A percentile compares a stretch with the other conserved stretches of the same genome.
Conservation (phyloP, 2,797 vertebrate species). For the Danio tinwini region DNA sequence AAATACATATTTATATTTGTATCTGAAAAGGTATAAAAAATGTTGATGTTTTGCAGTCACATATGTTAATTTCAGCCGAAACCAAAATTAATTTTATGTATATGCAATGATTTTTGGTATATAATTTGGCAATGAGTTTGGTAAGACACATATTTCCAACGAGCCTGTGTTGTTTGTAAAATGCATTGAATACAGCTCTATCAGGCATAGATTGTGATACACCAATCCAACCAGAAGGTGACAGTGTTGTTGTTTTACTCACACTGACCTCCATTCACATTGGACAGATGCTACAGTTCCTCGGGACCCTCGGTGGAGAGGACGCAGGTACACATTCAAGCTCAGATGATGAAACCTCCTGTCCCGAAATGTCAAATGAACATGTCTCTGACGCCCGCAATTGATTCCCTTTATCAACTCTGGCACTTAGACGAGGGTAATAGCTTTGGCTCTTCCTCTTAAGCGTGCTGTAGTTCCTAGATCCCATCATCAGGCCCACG, state of each 20-base stretch:
- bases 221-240: slow-evolving; percentile 37
- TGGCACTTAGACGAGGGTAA: neutral
- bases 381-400: slow-evolving; percentile 11
- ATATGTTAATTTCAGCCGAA: neutral
- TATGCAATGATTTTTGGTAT: neutral
- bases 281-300: slow-evolving; percentile 9
- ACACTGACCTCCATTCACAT: slow-evolving; percentile 16
- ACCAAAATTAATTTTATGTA: neutral
- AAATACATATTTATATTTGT: too few species aligned
- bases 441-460: neutral
- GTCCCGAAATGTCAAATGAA: slow-evolving; percentile 37
- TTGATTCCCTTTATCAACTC: slow-evolving; percentile 25
- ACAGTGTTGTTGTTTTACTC: slow-evolving; percentile 40
- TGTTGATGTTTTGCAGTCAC: neutral
- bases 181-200: neutral
- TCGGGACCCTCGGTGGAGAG: neutral
- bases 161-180: neutral
- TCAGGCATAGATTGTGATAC: neutral
- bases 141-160: neutral
- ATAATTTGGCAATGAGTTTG: neutral
- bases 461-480: neutral
- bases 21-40: neutral
- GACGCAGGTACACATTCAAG: neutral
- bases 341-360: neutral
- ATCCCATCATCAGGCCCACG: slow-evolving; percentile 1